Conservation (phyloP, 2,113 vertebrate species). For the Ceratotherium simum region DNA sequence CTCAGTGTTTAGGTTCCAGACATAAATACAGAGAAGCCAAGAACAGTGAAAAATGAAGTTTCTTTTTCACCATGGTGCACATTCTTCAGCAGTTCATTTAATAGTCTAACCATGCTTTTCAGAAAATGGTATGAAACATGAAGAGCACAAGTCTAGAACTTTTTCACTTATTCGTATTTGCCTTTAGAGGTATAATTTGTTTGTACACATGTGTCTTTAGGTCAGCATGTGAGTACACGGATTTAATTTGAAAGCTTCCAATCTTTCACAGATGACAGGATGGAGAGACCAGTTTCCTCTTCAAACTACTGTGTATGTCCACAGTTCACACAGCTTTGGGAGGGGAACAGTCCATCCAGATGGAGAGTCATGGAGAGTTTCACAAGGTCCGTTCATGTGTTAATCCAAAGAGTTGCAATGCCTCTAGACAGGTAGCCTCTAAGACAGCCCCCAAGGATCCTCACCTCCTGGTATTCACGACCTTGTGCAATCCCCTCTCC, state of each 20-base stretch:
- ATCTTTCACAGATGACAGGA: background rate
- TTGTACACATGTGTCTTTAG: background rate
- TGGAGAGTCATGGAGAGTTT: background rate
- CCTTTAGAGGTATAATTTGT: background rate
- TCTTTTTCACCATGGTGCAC: background rate
- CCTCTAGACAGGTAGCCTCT: background rate
- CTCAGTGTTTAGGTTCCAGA: conserved; percentile 43
- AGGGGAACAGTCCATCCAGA: background rate
- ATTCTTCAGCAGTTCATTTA: conserved; percentile 33
- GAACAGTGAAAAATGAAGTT: conserved; percentile 8
- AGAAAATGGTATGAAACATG: conserved; percentile 26
- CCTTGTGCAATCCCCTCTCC: background rate
- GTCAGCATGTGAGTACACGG: background rate
- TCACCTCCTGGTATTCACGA: background rate
- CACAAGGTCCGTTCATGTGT: background rate
- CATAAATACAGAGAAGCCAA: conserved; percentile 17
- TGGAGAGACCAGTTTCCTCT: background rate
- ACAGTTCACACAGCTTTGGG: background rate
- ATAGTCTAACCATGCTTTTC: background rate
- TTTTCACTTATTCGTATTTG: background rate
- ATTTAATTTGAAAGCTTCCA: background rate
- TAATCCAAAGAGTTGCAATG: background rate
- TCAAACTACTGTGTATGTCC: background rate
- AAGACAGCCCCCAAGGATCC: background rate
- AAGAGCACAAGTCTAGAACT: background rate